phyloP scores from a whole-genome alignment of 2,888 invertebrate species.

The Nebria brevicollis region DNA sequence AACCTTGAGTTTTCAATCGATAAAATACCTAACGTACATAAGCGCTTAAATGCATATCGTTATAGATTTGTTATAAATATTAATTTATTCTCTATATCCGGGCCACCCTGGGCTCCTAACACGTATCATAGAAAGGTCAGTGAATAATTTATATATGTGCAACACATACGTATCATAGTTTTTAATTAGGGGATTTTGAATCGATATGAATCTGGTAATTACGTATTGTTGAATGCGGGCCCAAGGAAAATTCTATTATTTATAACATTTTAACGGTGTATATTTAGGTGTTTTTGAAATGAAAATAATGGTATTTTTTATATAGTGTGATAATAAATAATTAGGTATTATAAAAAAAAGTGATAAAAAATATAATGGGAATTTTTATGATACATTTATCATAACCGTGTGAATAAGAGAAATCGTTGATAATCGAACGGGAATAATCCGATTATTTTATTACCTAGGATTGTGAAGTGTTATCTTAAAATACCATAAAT shows the following conservation, averaged over 20 bases:
- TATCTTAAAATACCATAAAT: not conserved
- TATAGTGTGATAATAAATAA: conserved; percentile 1
- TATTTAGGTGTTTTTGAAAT: not conserved
- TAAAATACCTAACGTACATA: too few relatives aligned
- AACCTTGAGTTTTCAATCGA: not conserved
- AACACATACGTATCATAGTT: too few relatives aligned
- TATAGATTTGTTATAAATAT: too few relatives aligned
- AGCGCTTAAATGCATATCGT: too few relatives aligned
- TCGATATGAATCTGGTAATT: too few relatives aligned
- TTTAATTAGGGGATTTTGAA: too few relatives aligned
- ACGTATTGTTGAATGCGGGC: too few relatives aligned
- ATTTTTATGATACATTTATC: not conserved
- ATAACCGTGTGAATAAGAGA: not conserved
- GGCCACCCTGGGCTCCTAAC: too few relatives aligned
- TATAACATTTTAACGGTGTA: not conserved
- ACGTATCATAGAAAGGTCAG: too few relatives aligned
- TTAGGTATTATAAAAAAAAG: not conserved
- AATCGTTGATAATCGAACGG: not conserved
- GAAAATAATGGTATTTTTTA: not conserved
- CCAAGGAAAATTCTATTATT: too few relatives aligned
- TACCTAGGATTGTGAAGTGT: not conserved
- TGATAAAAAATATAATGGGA: not conserved
- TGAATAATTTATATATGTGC: too few relatives aligned
- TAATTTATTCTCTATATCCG: too few relatives aligned
- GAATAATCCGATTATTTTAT: not conserved